Evolutionary conservation across 2,888 invertebrate genomes (phyloP), one percentile per base, ranked within the genome.

Genomic region (Vanessa cardui): DNA sequence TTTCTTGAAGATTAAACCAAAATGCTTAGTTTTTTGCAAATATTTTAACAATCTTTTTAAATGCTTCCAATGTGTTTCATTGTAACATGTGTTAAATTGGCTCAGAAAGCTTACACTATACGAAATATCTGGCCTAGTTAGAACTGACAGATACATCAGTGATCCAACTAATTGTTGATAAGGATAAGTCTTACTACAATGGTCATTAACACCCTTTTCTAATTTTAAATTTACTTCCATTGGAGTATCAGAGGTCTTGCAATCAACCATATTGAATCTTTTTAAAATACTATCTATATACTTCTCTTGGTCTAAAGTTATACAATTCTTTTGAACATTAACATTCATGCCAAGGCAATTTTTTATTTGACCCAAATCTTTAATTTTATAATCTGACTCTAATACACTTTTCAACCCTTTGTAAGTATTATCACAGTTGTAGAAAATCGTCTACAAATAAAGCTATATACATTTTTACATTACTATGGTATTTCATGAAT

Each of bases 11-110:
- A 45, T 16, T 45, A 45, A 45, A 45, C 66, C 64, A 66, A 56
- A 64, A 50, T 52, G 6, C 58, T 39, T 64, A 58, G 70, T 70
- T 52, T 44, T 58, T 18, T 67, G 58, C 44, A 70, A 47, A 58
- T 70, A 70, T 54, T 58, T 64, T 33, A 67, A 62, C 39, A 74
- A 21, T 12, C 72, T 31, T 62, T 73, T 74, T 26, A 45, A 26
- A 72, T 73, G 58, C 46, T 59, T 69, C 70, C 73, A 75, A 62
- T 73, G 73, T 7, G 26, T 47, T 31, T 70, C 50, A 66, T 62
- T 61, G 61, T 59, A 70, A 15, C 69, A 69, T 50, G 69, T 72
- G 66, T 75, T 75, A 58, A 60, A 75, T 58, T 73, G 72, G 44
- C 70, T 73, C 6, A 73, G 46, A 52, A 56, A 74, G 62, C 64